phyloP scores from a whole-genome alignment of 2,888 invertebrate species.

The Brachyptera risi region DNA sequence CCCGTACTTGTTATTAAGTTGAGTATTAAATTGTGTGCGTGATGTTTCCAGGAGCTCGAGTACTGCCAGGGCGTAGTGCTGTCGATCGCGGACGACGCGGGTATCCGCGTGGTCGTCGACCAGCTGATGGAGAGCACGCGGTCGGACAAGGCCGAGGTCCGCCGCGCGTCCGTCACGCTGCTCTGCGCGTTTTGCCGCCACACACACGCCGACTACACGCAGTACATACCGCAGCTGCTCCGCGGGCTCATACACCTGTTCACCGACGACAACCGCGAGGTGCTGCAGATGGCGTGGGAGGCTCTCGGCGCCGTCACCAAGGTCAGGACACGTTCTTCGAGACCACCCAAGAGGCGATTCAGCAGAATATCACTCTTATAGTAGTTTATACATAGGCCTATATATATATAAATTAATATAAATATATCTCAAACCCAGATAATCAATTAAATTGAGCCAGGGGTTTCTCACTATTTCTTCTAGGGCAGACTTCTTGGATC shows the following conservation, averaged over 20 bases:
- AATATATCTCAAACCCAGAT: too few species aligned
- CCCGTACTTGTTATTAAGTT: too few species aligned
- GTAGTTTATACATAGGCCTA: too few species aligned
- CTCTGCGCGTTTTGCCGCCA: slow-evolving; percentile 87
- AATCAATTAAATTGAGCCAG: too few species aligned
- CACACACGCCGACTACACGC: slow-evolving; percentile 80
- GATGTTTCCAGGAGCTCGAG: slow-evolving; percentile 64
- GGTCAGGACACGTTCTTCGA: too few species aligned
- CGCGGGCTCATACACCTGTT: slow-evolving; percentile 83
- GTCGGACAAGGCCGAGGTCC: slow-evolving; percentile 57
- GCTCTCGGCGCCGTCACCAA: slow-evolving; percentile 86
- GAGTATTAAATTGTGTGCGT: not conserved
- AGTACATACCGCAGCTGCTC: slow-evolving; percentile 83
- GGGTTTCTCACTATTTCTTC: too few species aligned
- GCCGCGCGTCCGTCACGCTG: slow-evolving; percentile 80
- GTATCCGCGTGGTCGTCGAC: slow-evolving; percentile 82
- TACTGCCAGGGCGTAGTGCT: slow-evolving; percentile 91
- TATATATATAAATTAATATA: too few species aligned
- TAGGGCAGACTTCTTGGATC: too few species aligned
- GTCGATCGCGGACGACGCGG: slow-evolving; percentile 83
- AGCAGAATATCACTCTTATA: too few species aligned
- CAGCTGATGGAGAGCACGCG: slow-evolving; percentile 74
- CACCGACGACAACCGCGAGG: slow-evolving; percentile 74
- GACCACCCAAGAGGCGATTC: too few species aligned
- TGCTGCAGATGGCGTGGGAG: slow-evolving; percentile 85